Evolutionary conservation across 2,113 vertebrate species (phyloP), one percentile per base, ranked within the genome.

Genomic region (Centropristis striata): DNA sequence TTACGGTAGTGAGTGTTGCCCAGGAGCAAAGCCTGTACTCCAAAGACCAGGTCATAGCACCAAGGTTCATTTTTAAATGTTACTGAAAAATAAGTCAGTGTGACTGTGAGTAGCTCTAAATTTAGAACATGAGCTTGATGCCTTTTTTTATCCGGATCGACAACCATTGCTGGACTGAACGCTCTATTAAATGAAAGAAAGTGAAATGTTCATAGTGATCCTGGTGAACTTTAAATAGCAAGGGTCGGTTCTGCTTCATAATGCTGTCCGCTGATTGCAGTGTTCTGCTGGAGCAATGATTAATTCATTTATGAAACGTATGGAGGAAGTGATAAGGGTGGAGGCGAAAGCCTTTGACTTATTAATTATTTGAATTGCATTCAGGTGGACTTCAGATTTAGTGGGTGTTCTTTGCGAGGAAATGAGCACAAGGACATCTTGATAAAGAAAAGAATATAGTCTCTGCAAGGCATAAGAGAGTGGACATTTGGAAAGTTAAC

Each of bases 331-430:
- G 63, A 67, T 70, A 74, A 70, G 27, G 55, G 70, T 51, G 68
- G 49, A 81, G 75, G 58, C 46, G 54, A 79, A 66, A 71, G 49
- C 69, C 69, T 85, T 69, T 82, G 58, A 82, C 77, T 65, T 78
- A 74, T 80, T 79, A 65, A 87, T 89, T 79, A 76, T 64, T 41
- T 54, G 55, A 68, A 72, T 51, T 77, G 64, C 46, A 49, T 76
- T 90, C 44, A 57, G 63, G 70, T 75, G 28, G 39, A 65, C 60
- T 59, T 39, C 41, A 36, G 53, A 79, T 80, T 84, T 73, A 61
- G 37, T 51, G 23, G 11, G 13, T 51, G 47, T 55, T 78, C 68
- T 74, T 25, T 76, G 58, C 13, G 5, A 60, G 75, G 59, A 75
- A 80, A 60, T 78, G 41, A 37, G 37, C 13, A 20, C 73, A 72